Conservation (phyloP, 2,888 invertebrate genomes). For the Eupithecia subumbrata region DNA sequence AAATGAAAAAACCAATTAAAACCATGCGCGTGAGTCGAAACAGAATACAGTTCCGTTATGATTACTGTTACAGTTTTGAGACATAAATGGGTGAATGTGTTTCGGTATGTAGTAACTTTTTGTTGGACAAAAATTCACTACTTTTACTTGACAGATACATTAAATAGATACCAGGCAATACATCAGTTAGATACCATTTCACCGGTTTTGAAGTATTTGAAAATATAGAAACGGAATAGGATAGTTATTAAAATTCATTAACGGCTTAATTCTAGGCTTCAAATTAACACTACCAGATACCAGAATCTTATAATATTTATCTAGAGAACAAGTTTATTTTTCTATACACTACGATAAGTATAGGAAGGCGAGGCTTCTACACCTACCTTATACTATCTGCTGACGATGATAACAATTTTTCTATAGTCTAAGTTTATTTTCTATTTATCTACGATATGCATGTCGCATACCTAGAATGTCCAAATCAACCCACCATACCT, state of each 20-base stretch:
- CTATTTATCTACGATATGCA: not conserved
- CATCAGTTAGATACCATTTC: not conserved
- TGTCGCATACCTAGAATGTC: not conserved
- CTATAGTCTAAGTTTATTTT: not conserved
- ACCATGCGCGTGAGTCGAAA: slow-evolving; percentile 50
- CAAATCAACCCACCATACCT: not conserved
- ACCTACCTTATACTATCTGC: too few species aligned
- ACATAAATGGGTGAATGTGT: slow-evolving; percentile 27
- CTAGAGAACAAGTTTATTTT: not conserved
- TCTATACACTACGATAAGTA: too few species aligned
- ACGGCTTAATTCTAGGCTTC: too few species aligned
- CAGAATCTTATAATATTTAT: not conserved
- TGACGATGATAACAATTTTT: not conserved
- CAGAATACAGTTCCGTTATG: slow-evolving; percentile 58
- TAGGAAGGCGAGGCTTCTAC: too few species aligned
- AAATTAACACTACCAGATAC: not conserved
- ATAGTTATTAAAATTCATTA: too few species aligned
- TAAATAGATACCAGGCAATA: not conserved
- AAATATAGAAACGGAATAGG: not conserved
- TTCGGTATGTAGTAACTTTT: slow-evolving; percentile 8
- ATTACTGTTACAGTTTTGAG: slow-evolving; percentile 57
- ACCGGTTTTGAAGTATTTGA: not conserved
- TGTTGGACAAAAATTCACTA: not conserved
- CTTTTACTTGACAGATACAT: not conserved
- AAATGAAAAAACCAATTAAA: slow-evolving; percentile 61